Percentiles rank a stretch among this genome's conserved stretches.
Conservation (phyloP, 2,888 invertebrate species). For the Drosophila peninsularis region DNA sequence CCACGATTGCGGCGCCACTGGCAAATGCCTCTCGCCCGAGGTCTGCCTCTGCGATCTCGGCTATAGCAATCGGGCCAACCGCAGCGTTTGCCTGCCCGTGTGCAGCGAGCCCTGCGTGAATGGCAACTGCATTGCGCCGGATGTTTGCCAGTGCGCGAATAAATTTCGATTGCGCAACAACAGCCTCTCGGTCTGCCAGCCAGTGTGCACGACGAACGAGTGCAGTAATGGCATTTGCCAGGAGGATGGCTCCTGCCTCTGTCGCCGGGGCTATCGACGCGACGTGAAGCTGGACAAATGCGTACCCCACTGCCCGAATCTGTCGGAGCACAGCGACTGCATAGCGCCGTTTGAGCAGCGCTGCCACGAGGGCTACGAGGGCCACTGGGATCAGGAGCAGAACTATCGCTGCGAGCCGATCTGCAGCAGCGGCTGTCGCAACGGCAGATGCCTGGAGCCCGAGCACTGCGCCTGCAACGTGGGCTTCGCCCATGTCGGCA, state of each 20-base stretch:
- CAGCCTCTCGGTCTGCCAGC: constrained; percentile 79
- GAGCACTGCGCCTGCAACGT: constrained; percentile 83
- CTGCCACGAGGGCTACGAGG: constrained; percentile 84
- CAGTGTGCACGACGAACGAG: constrained; percentile 76
- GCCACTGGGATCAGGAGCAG: constrained; percentile 58
- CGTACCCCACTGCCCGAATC: constrained; percentile 74
- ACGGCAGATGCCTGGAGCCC: constrained; percentile 84
- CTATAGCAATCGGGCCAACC: constrained; percentile 69
- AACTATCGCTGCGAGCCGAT: constrained; percentile 75
- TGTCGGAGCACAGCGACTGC: constrained; percentile 82
- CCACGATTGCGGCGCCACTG: constrained; percentile 69
- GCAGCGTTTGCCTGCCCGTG: constrained; percentile 69
- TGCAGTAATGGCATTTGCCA: constrained; percentile 86
- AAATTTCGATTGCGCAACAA: constrained; percentile 68
- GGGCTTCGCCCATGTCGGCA: constrained; percentile 71
- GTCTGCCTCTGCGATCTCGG: constrained; percentile 78
- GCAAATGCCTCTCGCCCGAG: constrained; percentile 78
- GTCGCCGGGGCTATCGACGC: constrained; percentile 85
- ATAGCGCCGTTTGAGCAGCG: constrained; percentile 85
- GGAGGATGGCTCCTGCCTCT: constrained; percentile 86
- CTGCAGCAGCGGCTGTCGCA: constrained; percentile 79
- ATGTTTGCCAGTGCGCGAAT: constrained; percentile 75
- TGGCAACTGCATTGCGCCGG: constrained; percentile 76
- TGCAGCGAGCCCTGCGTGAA: constrained; percentile 78
- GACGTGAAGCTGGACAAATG: constrained; percentile 67